phyloP scores from a whole-genome alignment of 64 coral and sea anemone species.

The Platygyra sinensis region DNA sequence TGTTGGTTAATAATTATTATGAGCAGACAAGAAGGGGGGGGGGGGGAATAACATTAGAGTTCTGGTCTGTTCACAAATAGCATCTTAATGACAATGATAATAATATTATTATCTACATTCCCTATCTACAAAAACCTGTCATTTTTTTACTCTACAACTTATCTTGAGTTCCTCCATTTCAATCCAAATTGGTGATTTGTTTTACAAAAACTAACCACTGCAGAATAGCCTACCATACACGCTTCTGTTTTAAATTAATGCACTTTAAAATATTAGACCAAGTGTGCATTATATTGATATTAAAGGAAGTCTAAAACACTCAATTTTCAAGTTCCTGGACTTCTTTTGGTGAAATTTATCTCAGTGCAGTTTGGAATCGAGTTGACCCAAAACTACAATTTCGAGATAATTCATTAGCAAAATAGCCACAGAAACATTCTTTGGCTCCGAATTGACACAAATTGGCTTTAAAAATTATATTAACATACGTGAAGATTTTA shows the following conservation, averaged over 20 bases:
- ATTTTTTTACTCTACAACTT: conserved; percentile 14
- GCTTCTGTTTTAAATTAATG: background rate
- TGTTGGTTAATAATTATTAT: conserved; percentile 29
- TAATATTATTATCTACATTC: conserved; percentile 47
- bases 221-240: background rate
- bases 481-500: background rate
- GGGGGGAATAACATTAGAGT: conserved; percentile 14
- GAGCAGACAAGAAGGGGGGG: conserved; percentile 8
- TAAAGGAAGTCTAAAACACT: background rate
- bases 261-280: background rate
- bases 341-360: background rate
- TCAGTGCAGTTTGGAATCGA: background rate
- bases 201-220: conserved; percentile 34
- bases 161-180: background rate
- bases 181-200: conserved; percentile 18
- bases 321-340: background rate
- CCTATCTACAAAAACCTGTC: conserved; percentile 41
- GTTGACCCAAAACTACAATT: background rate
- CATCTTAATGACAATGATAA: conserved; percentile 24
- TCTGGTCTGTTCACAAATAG: conserved; percentile 48
- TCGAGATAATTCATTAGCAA: too few species aligned
- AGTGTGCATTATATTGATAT: background rate
- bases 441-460: too few species aligned
- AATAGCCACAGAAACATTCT: too few species aligned
- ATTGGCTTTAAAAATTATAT: too few species aligned